Evolutionary conservation across 2,888 invertebrate genomes (phyloP), one percentile per base, ranked within the genome.

Genomic region (Myopa testacea): DNA sequence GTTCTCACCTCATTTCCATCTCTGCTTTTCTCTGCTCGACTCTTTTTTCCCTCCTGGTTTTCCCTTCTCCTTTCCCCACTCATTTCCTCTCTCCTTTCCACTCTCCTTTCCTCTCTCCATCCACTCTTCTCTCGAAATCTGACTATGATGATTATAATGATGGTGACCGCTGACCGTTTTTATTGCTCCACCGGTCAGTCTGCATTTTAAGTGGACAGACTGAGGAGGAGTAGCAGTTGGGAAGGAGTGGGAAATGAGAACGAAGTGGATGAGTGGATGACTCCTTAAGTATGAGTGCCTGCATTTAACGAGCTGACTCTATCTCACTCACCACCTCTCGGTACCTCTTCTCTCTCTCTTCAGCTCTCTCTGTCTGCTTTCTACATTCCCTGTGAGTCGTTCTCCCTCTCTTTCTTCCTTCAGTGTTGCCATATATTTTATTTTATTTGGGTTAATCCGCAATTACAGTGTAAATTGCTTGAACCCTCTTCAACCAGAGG

Each of bases 381-480:
- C 3, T 45, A 10, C 10, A 1, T 10, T n/a, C 58, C 16, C 58
- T 58, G 14, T 58, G 6, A 14, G 58, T 58, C 16, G 16, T 38
- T 4, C 38, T 45, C 45, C 45, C 1, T 45, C 10, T 45, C 6
- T 45, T 45, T 45, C 10, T 45, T 45, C 45, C 10, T 10, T 45
- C 6, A 10, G 45, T 45, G 45, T 50, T 63, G 34, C 84, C 83
- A 84, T 85, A 85, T 85, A 84, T 84, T 84, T 82, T 81, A 79
- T 82, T 84, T 83, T 83, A 84, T 86, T 86, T 84, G 83, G 87
- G 88, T 87, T 88, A 88, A 88, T 87, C 85, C 85, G 84, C 87
- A 87, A 88, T 88, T 87, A 87, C 86, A 85, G 87, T 87, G 87
- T 84, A 87, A 87, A 88, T 87, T 88, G 85, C 87, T 86, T 85